phyloP scores from a whole-genome alignment of 2,888 invertebrate species.

The Orgyia antiqua region DNA sequence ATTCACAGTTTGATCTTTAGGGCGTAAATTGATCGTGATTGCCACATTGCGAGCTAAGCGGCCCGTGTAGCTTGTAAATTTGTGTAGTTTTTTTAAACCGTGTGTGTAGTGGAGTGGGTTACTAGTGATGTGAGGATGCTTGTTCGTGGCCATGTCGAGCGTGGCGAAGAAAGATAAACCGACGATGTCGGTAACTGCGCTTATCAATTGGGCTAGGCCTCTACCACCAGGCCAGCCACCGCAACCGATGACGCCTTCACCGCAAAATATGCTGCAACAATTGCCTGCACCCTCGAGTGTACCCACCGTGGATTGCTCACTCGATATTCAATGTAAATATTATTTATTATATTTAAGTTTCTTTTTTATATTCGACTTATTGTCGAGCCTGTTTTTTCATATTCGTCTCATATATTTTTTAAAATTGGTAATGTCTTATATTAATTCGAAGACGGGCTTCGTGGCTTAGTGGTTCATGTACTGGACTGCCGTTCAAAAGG shows the following conservation, averaged over 20 bases:
- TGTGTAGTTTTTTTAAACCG: constrained; percentile 34
- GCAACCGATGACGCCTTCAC: constrained; percentile 52
- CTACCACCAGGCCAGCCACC: constrained; percentile 53
- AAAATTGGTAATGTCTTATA: too few relatives aligned
- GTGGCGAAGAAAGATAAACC: constrained; percentile 92
- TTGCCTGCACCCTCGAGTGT: constrained; percentile 44
- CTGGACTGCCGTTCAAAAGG: too few relatives aligned
- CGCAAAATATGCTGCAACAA: constrained; percentile 29
- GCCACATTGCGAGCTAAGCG: constrained; percentile 28
- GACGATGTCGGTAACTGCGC: constrained; percentile 90
- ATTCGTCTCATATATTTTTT: too few relatives aligned
- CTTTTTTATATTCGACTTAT: too few relatives aligned
- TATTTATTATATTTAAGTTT: too few relatives aligned
- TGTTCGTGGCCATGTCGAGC: constrained; percentile 70
- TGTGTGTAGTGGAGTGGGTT: constrained; percentile 37
- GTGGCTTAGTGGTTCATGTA: too few relatives aligned
- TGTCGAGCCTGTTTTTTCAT: too few relatives aligned
- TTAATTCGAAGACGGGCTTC: too few relatives aligned
- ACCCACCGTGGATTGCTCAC: constrained; percentile 60
- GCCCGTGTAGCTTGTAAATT: constrained; percentile 31
- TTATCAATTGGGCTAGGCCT: constrained; percentile 84
- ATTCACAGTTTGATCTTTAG: constrained; percentile 33
- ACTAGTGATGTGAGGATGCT: constrained; percentile 72
- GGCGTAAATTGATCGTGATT: constrained; percentile 40
- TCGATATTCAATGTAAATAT: constrained; percentile 72